These are phyloP conservation scores for Harpagoxenus sublaevis DNA, from an alignment of 2,888 invertebrate species.

Conservation along the genomic window DNA sequence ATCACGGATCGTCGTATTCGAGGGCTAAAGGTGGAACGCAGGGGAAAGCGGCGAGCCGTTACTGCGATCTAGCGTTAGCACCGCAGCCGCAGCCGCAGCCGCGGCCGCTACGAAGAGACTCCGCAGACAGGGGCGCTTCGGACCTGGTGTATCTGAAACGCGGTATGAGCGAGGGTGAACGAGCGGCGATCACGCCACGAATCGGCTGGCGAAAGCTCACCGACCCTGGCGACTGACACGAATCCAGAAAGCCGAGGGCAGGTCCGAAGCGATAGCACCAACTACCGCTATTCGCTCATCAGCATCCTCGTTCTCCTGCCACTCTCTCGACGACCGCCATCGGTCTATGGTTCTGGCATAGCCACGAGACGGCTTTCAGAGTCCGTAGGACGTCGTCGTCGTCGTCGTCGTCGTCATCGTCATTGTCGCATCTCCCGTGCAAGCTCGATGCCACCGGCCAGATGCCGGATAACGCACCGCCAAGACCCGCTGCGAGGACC, in stretches of 20 bases:
- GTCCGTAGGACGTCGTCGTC: conserved; percentile 6
- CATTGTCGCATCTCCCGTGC: conserved; percentile 25
- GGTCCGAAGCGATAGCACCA: conserved; percentile 84
- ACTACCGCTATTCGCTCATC: conserved; percentile 66
- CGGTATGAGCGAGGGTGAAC: conserved; percentile 84
- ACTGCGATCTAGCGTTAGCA: conserved; percentile 52
- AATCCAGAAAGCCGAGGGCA: conserved; percentile 77
- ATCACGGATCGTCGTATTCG: conserved; percentile 58
- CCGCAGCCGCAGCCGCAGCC: conserved; percentile 43
- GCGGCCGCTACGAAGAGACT: conserved; percentile 41
- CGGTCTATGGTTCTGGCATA: conserved; percentile 25
- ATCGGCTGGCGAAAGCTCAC: conserved; percentile 86
- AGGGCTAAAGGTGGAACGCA: conserved; percentile 60
- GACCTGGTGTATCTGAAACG: conserved; percentile 76
- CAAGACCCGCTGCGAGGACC: conserved; percentile 66
- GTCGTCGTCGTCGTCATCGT: conserved; percentile 12
- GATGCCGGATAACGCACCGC: conserved; percentile 72
- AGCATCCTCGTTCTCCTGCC: conserved; percentile 64
- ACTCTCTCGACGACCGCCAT: conserved; percentile 40
- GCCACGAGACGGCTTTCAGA: conserved; percentile 12
- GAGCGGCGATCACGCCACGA: conserved; percentile 82
- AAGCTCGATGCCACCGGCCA: conserved; percentile 70
- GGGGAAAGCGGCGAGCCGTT: conserved; percentile 44
- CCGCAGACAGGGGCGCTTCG: conserved; percentile 48
- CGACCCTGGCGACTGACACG: conserved; percentile 89